Evolutionary conservation across 2,888 invertebrate genomes (phyloP).

Genomic region (Ecdyonurus torrentis): DNA sequence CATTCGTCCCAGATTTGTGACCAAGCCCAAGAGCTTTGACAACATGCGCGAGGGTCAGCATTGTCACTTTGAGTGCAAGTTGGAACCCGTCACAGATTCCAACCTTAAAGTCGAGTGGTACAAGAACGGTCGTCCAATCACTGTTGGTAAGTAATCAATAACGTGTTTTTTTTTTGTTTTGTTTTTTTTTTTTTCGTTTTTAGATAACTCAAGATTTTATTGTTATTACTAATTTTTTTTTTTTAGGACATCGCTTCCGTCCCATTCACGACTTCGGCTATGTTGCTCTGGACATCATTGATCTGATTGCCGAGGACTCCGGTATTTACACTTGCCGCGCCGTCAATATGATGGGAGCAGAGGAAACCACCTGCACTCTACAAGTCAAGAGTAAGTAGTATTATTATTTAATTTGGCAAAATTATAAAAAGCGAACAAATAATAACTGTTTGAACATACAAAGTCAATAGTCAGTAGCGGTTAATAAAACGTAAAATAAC

Average conservation of each 20-base stretch:
- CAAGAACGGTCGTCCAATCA: conserved; percentile 86
- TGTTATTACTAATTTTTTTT: not conserved
- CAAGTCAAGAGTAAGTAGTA: conserved; percentile 42
- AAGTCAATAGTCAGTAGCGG: too few species aligned
- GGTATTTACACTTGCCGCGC: conserved; percentile 89
- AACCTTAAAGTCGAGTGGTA: conserved; percentile 95
- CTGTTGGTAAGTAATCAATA: conserved; percentile 41
- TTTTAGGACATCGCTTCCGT: conserved; percentile 69
- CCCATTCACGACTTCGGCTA: conserved; percentile 98
- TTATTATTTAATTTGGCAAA: too few species aligned
- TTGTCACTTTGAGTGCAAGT: conserved; percentile 94
- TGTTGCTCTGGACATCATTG: conserved; percentile 91
- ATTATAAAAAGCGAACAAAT: too few species aligned
- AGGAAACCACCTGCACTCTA: conserved; percentile 61
- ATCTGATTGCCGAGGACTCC: conserved; percentile 89
- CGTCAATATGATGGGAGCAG: conserved; percentile 74
- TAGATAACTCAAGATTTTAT: not conserved
- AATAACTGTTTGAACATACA: too few species aligned
- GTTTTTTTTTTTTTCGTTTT: not conserved
- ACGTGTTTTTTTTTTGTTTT: not conserved
- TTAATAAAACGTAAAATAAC: too few species aligned
- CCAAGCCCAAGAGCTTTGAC: conserved; percentile 71
- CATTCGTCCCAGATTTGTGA: conserved; percentile 67
- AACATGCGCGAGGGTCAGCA: conserved; percentile 77
- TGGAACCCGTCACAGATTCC: conserved; percentile 92